Evolutionary conservation across 2,113 vertebrate species (phyloP).

Genomic region (Lasiurus cinereus): DNA sequence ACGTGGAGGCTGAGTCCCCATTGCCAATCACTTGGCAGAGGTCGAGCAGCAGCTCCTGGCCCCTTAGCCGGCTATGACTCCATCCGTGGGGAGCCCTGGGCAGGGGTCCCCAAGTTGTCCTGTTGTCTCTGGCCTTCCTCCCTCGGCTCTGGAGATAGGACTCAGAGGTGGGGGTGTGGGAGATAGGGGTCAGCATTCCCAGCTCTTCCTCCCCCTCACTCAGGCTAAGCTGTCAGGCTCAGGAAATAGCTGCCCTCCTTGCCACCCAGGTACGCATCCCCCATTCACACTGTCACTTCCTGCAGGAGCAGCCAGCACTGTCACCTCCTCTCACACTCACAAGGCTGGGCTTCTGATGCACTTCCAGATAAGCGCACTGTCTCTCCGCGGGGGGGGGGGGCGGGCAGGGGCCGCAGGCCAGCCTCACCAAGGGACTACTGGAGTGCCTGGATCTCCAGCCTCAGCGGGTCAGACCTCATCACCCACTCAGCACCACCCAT

Average conservation of each 20-base stretch:
- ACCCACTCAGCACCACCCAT: neutral
- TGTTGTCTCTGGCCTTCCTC: neutral
- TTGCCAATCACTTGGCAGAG: neutral
- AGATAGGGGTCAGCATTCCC: no score
- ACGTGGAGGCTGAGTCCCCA: no score
- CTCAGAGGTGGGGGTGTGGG: neutral
- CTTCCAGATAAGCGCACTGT: neutral
- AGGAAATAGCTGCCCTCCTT: neutral
- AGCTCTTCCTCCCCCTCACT: neutral
- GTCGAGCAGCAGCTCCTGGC: neutral
- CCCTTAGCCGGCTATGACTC: neutral
- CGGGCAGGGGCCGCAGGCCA: accelerated
- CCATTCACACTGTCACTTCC: neutral
- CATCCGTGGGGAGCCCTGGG: neutral
- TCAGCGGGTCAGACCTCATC: neutral
- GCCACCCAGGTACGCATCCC: neutral
- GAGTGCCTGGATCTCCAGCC: neutral
- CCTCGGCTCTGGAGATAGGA: neutral
- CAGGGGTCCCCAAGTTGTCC: neutral
- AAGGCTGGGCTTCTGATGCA: neutral
- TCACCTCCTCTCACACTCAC: neutral
- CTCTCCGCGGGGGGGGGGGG: neutral
- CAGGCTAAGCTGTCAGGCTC: neutral
- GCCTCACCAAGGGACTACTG: neutral
- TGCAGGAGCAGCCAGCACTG: neutral